A percentile compares a stretch with the other conserved stretches of the same genome.
phyloP scores from a whole-genome alignment of 2,113 vertebrate species.

The Raphicerus campestris region DNA sequence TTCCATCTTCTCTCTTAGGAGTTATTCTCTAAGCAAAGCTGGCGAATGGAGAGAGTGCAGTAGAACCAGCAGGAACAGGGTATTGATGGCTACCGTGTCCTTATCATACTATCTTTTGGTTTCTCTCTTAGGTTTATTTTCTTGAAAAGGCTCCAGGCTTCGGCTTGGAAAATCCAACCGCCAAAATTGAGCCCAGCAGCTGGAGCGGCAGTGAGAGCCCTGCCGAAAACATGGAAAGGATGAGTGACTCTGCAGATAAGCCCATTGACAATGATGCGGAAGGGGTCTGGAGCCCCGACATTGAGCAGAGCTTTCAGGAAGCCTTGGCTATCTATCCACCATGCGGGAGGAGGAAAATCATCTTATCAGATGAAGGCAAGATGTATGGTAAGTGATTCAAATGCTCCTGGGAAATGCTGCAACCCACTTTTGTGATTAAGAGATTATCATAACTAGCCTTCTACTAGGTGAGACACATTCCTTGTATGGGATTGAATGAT shows the following conservation, averaged over 20 bases:
- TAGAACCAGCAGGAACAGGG: slow-evolving; percentile 8
- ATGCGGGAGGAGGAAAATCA: slow-evolving; percentile 98
- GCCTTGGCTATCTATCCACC: slow-evolving; percentile 99
- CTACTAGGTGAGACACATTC: background rate
- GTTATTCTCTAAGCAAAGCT: background rate
- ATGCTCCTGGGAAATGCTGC: slow-evolving; percentile 41
- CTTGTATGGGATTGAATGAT: background rate
- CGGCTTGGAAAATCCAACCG: slow-evolving; percentile 94
- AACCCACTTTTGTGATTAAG: background rate
- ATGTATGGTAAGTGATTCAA: slow-evolving; percentile 96
- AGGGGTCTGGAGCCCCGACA: slow-evolving; percentile 99
- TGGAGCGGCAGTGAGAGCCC: slow-evolving; percentile 99
- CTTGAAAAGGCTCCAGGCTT: slow-evolving; percentile 93
- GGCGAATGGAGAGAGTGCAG: background rate
- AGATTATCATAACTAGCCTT: background rate
- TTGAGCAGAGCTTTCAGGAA: slow-evolving; percentile 99
- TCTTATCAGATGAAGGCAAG: slow-evolving; percentile 99
- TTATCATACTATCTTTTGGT: slow-evolving; percentile 67
- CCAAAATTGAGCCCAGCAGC: slow-evolving; percentile 98
- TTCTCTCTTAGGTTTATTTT: slow-evolving; percentile 89
- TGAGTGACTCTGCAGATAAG: slow-evolving; percentile 99
- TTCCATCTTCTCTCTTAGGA: background rate
- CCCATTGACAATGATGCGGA: slow-evolving; percentile 98
- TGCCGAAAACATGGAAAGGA: slow-evolving; percentile 98
- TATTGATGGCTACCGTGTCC: slow-evolving; percentile 21